Conservation (phyloP, 92 coral and sea anemone genomes). For the Diadumene lineata region DNA sequence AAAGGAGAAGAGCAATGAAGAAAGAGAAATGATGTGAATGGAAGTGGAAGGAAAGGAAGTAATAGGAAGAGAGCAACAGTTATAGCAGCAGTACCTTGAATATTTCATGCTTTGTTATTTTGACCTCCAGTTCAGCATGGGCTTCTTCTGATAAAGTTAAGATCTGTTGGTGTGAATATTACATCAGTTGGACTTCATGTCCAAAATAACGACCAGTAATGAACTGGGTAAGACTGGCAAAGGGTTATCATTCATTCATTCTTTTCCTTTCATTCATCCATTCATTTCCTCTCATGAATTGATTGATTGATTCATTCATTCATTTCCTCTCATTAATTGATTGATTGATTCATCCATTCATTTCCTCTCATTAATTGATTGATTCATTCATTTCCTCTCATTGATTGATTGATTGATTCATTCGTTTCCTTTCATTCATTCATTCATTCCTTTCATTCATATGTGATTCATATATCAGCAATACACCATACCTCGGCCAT, state of each 20-base stretch:
- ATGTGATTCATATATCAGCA: not conserved
- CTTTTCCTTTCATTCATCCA: not conserved
- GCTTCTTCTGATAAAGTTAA: constrained; percentile 71
- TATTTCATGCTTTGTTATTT: constrained; percentile 77
- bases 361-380: not conserved
- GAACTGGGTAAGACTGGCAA: no score
- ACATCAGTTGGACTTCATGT: no score
- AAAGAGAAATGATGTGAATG: no score
- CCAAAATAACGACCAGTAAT: no score
- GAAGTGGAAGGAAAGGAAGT: no score
- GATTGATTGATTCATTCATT: no score
- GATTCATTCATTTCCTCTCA: not conserved
- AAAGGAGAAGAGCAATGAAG: no score
- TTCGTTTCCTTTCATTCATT: not conserved
- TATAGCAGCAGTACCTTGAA: constrained; percentile 55
- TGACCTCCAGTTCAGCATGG: constrained; percentile 79
- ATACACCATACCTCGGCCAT: constrained; percentile 40
- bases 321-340: not conserved
- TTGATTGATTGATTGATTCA: not conserved
- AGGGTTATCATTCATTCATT: not conserved
- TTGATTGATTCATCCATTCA: not conserved
- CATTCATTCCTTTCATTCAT: not conserved
- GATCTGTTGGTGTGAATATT: no score
- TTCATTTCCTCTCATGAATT: not conserved
- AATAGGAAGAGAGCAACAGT: no score